Conservation (phyloP, 2,797 vertebrate genomes). For the Sebastes cheni region DNA sequence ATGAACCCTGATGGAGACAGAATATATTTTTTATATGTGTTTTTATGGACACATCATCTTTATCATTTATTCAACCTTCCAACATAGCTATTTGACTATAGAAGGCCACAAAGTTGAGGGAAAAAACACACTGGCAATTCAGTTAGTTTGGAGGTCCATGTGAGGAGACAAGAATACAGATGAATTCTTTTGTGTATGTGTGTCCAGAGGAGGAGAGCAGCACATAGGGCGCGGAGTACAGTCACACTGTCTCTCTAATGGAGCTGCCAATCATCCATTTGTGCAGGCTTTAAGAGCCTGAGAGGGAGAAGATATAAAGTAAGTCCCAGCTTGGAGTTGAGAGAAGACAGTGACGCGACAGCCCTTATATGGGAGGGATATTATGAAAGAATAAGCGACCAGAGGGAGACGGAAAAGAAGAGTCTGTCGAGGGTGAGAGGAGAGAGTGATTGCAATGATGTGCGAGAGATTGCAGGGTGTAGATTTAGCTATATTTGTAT, state of each 20-base stretch:
- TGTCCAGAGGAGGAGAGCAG: slow-evolving; percentile 18
- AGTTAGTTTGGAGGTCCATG: slow-evolving; percentile 10
- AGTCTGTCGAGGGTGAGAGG: not conserved
- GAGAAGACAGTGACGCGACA: slow-evolving; percentile 37
- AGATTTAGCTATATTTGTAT: slow-evolving; percentile 38
- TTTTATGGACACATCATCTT: not conserved
- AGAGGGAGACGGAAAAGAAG: slow-evolving; percentile 2
- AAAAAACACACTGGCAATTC: not conserved
- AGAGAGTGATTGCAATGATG: slow-evolving; percentile 4
- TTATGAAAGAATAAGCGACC: slow-evolving; percentile 16
- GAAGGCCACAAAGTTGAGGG: not conserved
- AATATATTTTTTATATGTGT: not conserved
- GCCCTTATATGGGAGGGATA: slow-evolving; percentile 16
- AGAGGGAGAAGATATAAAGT: slow-evolving; percentile 44
- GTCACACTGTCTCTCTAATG: slow-evolving; percentile 37
- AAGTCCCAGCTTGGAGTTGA: slow-evolving; percentile 32
- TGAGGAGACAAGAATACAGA: not conserved
- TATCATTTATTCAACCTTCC: not conserved
- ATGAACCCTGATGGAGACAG: not conserved
- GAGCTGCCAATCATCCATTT: slow-evolving; percentile 64
- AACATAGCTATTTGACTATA: not conserved
- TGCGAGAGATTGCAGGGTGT: slow-evolving; percentile 9
- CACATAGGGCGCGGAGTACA: slow-evolving; percentile 50
- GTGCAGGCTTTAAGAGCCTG: slow-evolving; percentile 45
- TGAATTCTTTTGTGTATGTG: slow-evolving; percentile 14